Conservation (phyloP, 2,113 vertebrate genomes). For the Cavia aperea region DNA sequence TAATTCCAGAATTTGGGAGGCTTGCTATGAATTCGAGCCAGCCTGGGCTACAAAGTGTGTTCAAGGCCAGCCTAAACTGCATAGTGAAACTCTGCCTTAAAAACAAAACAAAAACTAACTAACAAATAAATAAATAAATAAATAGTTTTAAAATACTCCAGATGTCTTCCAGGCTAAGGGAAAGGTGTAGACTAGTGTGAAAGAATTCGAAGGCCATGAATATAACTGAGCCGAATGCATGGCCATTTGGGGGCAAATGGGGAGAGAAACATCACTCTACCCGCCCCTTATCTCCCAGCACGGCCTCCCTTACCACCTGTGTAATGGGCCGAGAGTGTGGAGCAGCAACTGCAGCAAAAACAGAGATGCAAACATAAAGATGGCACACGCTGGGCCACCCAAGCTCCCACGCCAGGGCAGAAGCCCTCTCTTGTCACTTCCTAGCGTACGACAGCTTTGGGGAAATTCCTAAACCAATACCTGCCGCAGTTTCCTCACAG, state of each 20-base stretch:
- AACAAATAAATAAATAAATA: not conserved
- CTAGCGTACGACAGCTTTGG: not conserved
- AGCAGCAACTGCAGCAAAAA: not conserved
- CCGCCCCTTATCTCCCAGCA: not conserved
- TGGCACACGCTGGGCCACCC: too few relatives aligned
- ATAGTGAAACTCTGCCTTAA: too few relatives aligned
- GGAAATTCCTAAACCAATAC: not conserved
- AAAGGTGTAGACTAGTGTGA: not conserved
- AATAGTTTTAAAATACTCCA: not conserved
- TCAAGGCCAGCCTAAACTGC: too few relatives aligned
- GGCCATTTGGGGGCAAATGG: not conserved
- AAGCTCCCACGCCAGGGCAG: not conserved
- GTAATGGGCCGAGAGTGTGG: not conserved
- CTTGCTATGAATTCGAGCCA: too few relatives aligned
- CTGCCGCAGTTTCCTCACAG: not conserved
- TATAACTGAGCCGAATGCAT: not conserved
- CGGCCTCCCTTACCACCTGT: not conserved
- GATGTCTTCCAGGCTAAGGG: not conserved
- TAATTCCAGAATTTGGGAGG: too few relatives aligned
- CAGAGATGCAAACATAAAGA: not conserved
- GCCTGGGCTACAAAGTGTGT: too few relatives aligned
- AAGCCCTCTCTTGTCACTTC: not conserved
- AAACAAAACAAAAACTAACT: too few relatives aligned
- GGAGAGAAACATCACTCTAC: too few relatives aligned
- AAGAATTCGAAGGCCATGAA: not conserved